Conservation (phyloP, 2,888 invertebrate genomes). For the Ectemnius lituratus region DNA sequence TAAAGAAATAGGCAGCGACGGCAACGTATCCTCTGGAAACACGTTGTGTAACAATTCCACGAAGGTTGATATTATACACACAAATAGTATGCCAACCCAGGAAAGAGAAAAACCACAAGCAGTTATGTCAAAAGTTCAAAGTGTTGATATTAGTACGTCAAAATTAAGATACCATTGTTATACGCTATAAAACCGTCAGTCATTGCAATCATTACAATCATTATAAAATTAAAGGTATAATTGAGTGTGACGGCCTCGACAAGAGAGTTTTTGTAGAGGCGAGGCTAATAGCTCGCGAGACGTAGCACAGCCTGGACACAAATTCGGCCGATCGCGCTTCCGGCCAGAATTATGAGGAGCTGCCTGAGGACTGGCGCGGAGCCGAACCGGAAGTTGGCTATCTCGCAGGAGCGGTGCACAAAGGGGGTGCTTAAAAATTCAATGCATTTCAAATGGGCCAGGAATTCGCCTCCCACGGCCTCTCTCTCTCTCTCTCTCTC, state of each 20-base stretch:
- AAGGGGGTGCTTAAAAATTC: conserved; percentile 75
- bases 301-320: too few species aligned
- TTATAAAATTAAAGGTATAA: too few species aligned
- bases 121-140: conserved; percentile 50
- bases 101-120: conserved; percentile 52
- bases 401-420: conserved; percentile 57
- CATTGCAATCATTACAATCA: too few species aligned
- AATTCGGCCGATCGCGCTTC: neutral
- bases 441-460: conserved; percentile 77
- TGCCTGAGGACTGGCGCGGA: conserved; percentile 34
- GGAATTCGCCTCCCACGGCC: conserved; percentile 53
- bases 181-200: too few species aligned
- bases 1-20: conserved; percentile 57
- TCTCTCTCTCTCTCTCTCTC: neutral
- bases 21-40: conserved; percentile 44
- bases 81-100: conserved; percentile 38
- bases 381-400: conserved; percentile 56
- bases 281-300: too few species aligned
- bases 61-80: conserved; percentile 7
- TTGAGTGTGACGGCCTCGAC: too few species aligned
- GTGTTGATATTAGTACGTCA: conserved; percentile 52
- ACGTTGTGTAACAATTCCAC: conserved; percentile 47
- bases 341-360: conserved; percentile 43
- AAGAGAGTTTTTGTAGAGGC: too few species aligned
- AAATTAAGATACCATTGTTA: too few species aligned